Percentiles rank a stretch among this genome's conserved stretches.
Conservation (phyloP, 2,888 invertebrate genomes). For the Spialia ferax region DNA sequence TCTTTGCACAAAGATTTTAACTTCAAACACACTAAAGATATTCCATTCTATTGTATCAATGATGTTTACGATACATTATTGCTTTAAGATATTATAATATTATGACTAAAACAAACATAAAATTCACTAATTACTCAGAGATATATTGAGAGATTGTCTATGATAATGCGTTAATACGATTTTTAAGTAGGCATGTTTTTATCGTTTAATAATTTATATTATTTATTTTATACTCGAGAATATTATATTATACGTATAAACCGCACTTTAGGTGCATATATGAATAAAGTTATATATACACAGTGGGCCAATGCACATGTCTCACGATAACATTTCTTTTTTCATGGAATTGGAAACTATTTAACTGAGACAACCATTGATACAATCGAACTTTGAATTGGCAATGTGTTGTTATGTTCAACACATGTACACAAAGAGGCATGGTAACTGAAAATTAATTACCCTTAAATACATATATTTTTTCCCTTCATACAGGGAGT, state of each 20-base stretch:
- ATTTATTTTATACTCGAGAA: no score
- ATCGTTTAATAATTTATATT: no score
- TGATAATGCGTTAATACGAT: no score
- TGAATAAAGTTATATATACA: no score
- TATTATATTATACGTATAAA: no score
- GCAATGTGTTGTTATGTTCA: slow-evolving; percentile 14
- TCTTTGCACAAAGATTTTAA: slow-evolving; percentile 6
- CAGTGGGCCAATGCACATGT: no score
- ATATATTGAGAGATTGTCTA: no score
- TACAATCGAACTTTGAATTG: not conserved
- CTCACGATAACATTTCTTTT: not conserved
- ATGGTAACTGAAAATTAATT: slow-evolving; percentile 23
- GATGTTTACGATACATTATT: not conserved
- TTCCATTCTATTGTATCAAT: not conserved
- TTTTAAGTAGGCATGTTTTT: no score
- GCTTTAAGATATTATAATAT: no score
- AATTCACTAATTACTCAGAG: not conserved
- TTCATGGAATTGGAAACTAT: not conserved
- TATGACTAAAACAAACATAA: not conserved
- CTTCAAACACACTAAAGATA: slow-evolving; percentile 2
- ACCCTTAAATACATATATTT: slow-evolving; percentile 8
- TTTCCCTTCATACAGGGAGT: not conserved
- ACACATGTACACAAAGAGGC: slow-evolving; percentile 11
- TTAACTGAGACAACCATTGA: not conserved
- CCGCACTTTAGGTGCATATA: no score